Evolutionary conservation across 2,797 vertebrate species (phyloP).

Genomic region (Falco cherrug): DNA sequence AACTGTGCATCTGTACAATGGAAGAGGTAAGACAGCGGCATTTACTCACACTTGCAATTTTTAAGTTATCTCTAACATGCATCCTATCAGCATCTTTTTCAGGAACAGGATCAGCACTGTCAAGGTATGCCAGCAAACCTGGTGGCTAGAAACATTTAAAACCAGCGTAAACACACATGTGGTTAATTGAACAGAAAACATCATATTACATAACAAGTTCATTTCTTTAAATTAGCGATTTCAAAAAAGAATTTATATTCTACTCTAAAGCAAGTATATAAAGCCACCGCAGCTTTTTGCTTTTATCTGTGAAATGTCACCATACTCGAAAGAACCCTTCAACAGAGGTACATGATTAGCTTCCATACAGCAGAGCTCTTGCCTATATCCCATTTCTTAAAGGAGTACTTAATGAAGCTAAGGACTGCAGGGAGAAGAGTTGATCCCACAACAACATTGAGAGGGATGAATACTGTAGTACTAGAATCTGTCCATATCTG

Average conservation of each 20-base stretch:
- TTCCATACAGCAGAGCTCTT: neutral
- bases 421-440: neutral
- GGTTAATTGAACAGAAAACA: neutral
- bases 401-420: neutral
- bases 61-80: conserved; percentile 97
- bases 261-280: neutral
- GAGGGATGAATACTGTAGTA: neutral
- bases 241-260: neutral
- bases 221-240: neutral
- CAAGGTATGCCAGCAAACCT: conserved; percentile 92
- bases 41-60: conserved; percentile 91
- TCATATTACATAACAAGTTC: neutral
- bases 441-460: neutral
- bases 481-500: neutral
- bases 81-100: conserved; percentile 96
- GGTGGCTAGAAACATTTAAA: conserved; percentile 82
- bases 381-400: neutral
- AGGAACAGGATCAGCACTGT: conserved; percentile 91
- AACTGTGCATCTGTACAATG: neutral
- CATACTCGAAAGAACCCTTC: neutral
- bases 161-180: neutral
- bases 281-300: neutral
- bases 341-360: neutral
- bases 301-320: neutral
- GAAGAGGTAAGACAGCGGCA: neutral